Percentiles rank a stretch among this genome's conserved stretches.
These are phyloP conservation scores for Ptilonorhynchus violaceus DNA, from an alignment of 2,113 vertebrate species.

Conservation along the genomic window DNA sequence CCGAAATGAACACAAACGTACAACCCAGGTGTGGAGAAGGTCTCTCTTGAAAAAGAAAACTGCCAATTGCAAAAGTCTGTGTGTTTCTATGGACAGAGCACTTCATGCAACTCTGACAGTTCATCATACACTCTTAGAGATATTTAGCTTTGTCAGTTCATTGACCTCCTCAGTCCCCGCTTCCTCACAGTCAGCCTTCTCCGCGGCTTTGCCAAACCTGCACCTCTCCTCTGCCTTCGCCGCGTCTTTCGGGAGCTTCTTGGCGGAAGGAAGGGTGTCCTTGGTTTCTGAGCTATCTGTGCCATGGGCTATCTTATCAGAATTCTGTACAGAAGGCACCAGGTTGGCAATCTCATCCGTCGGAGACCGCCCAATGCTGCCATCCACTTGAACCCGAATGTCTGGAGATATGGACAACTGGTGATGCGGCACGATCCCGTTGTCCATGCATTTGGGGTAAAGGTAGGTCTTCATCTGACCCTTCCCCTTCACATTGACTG, in stretches of 20 bases:
- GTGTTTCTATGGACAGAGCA: conserved; percentile 67
- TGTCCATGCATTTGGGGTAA: conserved; percentile 88
- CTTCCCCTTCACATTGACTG: conserved; percentile 97
- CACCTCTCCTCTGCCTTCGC: conserved; percentile 51
- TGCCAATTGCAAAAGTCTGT: conserved; percentile 44
- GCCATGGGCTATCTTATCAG: conserved; percentile 58
- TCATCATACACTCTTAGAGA: conserved; percentile 84
- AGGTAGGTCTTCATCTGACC: conserved; percentile 99
- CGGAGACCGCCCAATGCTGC: conserved; percentile 96
- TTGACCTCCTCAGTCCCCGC: conserved; percentile 69
- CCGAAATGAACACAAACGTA: conserved; percentile 57
- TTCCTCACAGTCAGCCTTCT: conserved; percentile 70
- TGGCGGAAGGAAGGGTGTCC: conserved; percentile 47
- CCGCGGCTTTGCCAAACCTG: conserved; percentile 51
- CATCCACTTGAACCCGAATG: conserved; percentile 96
- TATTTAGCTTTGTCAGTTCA: conserved; percentile 88
- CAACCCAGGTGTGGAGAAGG: conserved; percentile 34
- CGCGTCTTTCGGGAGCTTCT: conserved; percentile 65
- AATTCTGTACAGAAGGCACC: conserved; percentile 78
- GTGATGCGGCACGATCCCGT: conserved; percentile 82
- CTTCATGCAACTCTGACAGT: conserved; percentile 55
- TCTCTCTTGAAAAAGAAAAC: conserved; percentile 52
- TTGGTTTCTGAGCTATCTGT: conserved; percentile 60
- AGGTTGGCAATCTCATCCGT: conserved; percentile 92
- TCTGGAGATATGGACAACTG: conserved; percentile 89